Conservation (phyloP, 2,797 vertebrate genomes). For the Harpia harpyja region DNA sequence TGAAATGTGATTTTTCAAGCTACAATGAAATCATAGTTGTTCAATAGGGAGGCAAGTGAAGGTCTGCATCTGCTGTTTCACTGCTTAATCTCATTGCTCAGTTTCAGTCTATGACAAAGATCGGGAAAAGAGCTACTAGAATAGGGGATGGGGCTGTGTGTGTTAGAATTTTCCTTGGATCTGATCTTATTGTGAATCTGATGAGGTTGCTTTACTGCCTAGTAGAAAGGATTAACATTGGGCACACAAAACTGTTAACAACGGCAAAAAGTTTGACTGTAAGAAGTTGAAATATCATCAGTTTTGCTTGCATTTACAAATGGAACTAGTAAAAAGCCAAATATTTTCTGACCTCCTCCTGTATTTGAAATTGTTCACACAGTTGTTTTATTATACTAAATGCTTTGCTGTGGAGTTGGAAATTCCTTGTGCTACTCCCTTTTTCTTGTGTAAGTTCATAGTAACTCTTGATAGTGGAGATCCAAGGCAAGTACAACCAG, state of each 20-base stretch:
- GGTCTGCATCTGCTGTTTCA: not conserved
- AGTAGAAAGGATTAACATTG: not conserved
- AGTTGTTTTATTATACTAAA: not conserved
- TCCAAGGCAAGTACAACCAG: not conserved
- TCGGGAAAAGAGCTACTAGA: not conserved
- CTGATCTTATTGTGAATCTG: not conserved
- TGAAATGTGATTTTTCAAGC: not conserved
- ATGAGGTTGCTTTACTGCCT: not conserved
- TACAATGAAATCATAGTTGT: not conserved
- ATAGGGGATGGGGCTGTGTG: accelerated
- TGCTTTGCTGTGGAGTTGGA: not conserved
- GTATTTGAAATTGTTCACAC: not conserved
- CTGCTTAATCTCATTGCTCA: not conserved
- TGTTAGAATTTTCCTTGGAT: not conserved
- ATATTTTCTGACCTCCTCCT: not conserved
- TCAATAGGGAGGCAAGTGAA: not conserved
- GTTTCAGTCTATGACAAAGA: not conserved
- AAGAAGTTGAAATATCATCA: not conserved
- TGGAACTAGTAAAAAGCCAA: not conserved
- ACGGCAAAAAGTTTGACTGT: not conserved
- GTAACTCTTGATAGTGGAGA: not conserved
- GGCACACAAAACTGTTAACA: not conserved
- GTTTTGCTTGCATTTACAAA: not conserved
- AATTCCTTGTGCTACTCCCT: not conserved
- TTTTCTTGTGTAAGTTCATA: not conserved